Conservation (phyloP, 1,140 invertebrate species). For the Daktulosphaira vitifoliae region DNA sequence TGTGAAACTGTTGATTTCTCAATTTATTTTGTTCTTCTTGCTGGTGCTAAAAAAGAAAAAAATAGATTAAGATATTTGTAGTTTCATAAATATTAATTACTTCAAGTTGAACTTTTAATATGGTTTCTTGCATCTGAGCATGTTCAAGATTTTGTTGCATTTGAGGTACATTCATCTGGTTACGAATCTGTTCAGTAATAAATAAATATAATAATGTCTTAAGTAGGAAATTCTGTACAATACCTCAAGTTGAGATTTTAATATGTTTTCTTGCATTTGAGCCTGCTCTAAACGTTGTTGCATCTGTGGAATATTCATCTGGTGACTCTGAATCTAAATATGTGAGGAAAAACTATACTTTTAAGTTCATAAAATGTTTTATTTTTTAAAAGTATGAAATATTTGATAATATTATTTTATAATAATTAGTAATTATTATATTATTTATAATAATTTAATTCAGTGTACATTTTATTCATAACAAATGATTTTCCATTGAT, state of each 20-base stretch:
- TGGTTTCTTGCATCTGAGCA: constrained; percentile 67
- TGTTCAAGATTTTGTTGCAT: constrained; percentile 63
- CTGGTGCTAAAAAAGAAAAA: constrained; percentile 30
- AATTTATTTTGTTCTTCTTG: constrained; percentile 40
- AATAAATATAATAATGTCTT: neutral
- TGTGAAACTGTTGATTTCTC: constrained; percentile 38
- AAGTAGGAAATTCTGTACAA: constrained; percentile 29
- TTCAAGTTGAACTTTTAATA: constrained; percentile 64
- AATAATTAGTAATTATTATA: too few species aligned
- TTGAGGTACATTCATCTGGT: constrained; percentile 44
- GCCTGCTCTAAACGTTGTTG: constrained; percentile 64
- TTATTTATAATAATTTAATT: too few species aligned
- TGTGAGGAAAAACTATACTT: constrained; percentile 16
- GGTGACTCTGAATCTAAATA: constrained; percentile 49
- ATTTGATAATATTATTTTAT: too few species aligned
- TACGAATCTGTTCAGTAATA: constrained; percentile 1
- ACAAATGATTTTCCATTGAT: too few species aligned
- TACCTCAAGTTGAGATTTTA: constrained; percentile 62
- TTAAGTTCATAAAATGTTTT: neutral
- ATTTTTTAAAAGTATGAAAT: neutral
- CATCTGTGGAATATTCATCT: constrained; percentile 53
- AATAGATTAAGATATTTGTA: constrained; percentile 13
- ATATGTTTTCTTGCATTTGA: constrained; percentile 68
- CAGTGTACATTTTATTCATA: too few species aligned
- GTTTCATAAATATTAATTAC: constrained; percentile 43